phyloP scores from a whole-genome alignment of 2,113 vertebrate genomes.

The Cricetomys ansorgei region DNA sequence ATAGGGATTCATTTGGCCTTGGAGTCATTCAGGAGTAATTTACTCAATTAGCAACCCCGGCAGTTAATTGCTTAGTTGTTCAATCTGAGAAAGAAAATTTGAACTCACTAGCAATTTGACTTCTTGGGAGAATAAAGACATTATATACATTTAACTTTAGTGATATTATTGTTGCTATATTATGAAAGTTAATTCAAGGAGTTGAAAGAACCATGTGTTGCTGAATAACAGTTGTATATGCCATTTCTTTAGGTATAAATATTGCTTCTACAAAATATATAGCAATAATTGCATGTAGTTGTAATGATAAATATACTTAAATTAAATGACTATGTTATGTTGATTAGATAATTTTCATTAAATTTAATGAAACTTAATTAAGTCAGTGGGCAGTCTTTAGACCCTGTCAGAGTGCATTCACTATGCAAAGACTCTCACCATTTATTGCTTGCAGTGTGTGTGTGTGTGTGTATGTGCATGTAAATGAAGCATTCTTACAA shows the following conservation, averaged over 20 bases:
- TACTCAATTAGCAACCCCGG: slow-evolving; percentile 48
- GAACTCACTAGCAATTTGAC: slow-evolving; percentile 59
- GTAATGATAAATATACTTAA: slow-evolving; percentile 54
- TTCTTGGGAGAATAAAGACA: slow-evolving; percentile 52
- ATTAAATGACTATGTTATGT: slow-evolving; percentile 3
- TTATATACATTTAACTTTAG: slow-evolving; percentile 60
- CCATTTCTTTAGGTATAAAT: slow-evolving; percentile 42
- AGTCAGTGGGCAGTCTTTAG: slow-evolving; percentile 33
- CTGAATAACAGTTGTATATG: background rate
- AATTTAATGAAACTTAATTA: slow-evolving; percentile 59
- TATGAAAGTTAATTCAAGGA: slow-evolving; percentile 30
- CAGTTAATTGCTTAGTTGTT: slow-evolving; percentile 65
- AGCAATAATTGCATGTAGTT: slow-evolving; percentile 27
- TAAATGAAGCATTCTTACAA: background rate
- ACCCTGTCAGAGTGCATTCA: background rate
- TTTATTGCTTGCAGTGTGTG: background rate
- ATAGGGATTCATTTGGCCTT: background rate
- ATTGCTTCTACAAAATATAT: background rate
- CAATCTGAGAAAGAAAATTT: slow-evolving; percentile 51
- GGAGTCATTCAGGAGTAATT: slow-evolving; percentile 53
- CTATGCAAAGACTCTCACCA: background rate
- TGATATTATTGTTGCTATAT: slow-evolving; percentile 5
- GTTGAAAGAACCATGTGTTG: background rate
- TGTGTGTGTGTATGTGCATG: background rate
- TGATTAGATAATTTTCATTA: slow-evolving; percentile 47